phyloP scores from a whole-genome alignment of 2,888 invertebrate genomes.

The Pediacus dermestoides region DNA sequence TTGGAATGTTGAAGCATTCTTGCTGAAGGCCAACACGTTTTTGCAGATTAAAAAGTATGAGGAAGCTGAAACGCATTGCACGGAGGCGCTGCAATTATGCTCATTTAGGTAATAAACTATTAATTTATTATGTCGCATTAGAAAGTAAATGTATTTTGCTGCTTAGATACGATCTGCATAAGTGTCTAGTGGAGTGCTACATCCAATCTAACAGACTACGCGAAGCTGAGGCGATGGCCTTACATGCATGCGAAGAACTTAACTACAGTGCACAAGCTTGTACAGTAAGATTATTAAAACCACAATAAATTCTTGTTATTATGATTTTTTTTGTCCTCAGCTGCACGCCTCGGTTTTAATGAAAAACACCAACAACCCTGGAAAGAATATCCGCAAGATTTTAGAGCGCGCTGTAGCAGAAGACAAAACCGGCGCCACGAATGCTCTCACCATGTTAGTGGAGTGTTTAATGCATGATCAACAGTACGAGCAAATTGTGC shows the following conservation, averaged over 20 bases:
- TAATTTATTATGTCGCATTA: slow-evolving; percentile 1
- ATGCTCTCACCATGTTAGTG: slow-evolving; percentile 67
- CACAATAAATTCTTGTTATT: slow-evolving; percentile 6
- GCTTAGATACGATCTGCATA: slow-evolving; percentile 69
- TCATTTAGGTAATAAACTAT: slow-evolving; percentile 46
- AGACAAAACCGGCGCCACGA: slow-evolving; percentile 66
- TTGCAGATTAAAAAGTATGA: slow-evolving; percentile 63
- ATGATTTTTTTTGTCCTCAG: slow-evolving; percentile 51
- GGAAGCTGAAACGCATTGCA: slow-evolving; percentile 63
- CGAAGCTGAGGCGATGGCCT: slow-evolving; percentile 71
- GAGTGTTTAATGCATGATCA: slow-evolving; percentile 67
- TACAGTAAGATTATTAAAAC: slow-evolving; percentile 57
- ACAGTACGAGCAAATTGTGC: slow-evolving; percentile 63
- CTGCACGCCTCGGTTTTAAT: slow-evolving; percentile 71
- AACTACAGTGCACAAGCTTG: slow-evolving; percentile 70
- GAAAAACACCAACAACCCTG: slow-evolving; percentile 59
- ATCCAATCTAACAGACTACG: slow-evolving; percentile 62
- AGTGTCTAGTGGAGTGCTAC: slow-evolving; percentile 74
- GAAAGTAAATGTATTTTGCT: slow-evolving; percentile 5
- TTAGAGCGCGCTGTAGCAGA: slow-evolving; percentile 69
- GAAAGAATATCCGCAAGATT: slow-evolving; percentile 61
- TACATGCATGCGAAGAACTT: slow-evolving; percentile 67
- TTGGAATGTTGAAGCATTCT: slow-evolving; percentile 66
- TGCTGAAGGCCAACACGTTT: slow-evolving; percentile 68
- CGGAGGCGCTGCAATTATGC: slow-evolving; percentile 62